Evolutionary conservation across 2,113 vertebrate genomes (phyloP).

Genomic region (Felis chaus): DNA sequence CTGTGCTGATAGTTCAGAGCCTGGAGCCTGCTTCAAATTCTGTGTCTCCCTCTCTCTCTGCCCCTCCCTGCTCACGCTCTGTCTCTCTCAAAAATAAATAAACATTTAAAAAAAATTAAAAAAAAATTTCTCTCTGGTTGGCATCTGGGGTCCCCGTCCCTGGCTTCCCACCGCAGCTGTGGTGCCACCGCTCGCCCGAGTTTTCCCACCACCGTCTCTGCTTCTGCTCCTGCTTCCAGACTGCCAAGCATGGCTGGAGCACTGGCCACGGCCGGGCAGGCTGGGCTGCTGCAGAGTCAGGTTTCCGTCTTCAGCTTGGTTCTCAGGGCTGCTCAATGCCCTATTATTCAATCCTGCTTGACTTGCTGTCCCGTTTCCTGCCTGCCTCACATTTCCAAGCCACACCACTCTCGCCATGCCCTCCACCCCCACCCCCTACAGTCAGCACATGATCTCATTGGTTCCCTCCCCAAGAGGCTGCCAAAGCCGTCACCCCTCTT

Average conservation of each 20-base stretch:
- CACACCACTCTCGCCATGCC: neutral
- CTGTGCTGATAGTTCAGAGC: too few species aligned
- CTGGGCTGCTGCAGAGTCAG: neutral
- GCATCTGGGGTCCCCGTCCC: neutral
- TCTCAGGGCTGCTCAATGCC: neutral
- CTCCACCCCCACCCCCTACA: neutral
- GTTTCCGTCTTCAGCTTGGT: neutral
- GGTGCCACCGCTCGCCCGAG: neutral
- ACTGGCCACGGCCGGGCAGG: rapidly evolving
- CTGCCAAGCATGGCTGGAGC: neutral
- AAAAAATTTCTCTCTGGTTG: neutral
- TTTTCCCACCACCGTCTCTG: neutral
- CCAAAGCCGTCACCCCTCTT: neutral
- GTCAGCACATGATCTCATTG: neutral
- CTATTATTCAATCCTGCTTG: neutral
- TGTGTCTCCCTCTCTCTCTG: too few species aligned
- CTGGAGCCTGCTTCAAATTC: too few species aligned
- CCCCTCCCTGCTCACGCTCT: too few species aligned
- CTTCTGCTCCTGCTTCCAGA: neutral
- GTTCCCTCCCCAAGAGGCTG: neutral
- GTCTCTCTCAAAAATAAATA: too few species aligned
- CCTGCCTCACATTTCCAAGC: neutral
- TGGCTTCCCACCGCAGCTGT: neutral
- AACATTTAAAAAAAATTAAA: too few species aligned
- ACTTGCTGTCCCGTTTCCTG: neutral